Base-by-base conservation (phyloP, 2,797 vertebrate genomes). In the Gephyroberyx darwinii region DNA sequence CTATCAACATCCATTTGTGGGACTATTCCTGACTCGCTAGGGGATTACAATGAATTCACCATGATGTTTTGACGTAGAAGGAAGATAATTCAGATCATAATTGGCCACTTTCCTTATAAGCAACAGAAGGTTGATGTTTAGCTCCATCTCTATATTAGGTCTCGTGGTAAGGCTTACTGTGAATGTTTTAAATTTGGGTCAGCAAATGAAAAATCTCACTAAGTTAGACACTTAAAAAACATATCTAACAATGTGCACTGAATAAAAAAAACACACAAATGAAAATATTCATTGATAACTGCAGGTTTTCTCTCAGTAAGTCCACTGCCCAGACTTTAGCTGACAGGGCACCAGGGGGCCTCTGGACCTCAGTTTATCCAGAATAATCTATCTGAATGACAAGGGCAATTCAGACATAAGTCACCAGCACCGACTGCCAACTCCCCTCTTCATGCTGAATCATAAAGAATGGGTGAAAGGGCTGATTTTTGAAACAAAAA, bases 331-430 rank as follows among this genome's bases (percentile, higher is more conserved):
- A 35, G 19, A 51, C 56, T 20, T 35, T 31, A 10, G 43, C 26
- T 37, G 30, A 68, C 47, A 59, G 50, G 56, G 47, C 20, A 22
- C 55, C 8, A 50, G 55, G n/a, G 16, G 19, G 31, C 19, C 26
- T 22, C 16, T 60, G 62, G 61, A 59, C 54, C 55, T 51, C 35
- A 43, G 8, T 19, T 64, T 47, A 8, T 67, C 50, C 41, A 64
- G 35, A 67, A 71, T 55, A 67, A 66, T 77, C 50, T 51, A 55
- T 47, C 56, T 61, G 48, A 67, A 26, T 26, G 41, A 47, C 65
- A 57, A 69, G 56, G 55, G 14, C 5, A 26, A 55, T 41, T 31
- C 65, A 75, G 60, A 20, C 55, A 65, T n/a, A 48, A 65, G 68
- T 54, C 55, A 54, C 41, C 33, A 41, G 73, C 8, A 53, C 56